Evolutionary conservation across 2,113 vertebrate species (phyloP).

Genomic region (Labeo catla): DNA sequence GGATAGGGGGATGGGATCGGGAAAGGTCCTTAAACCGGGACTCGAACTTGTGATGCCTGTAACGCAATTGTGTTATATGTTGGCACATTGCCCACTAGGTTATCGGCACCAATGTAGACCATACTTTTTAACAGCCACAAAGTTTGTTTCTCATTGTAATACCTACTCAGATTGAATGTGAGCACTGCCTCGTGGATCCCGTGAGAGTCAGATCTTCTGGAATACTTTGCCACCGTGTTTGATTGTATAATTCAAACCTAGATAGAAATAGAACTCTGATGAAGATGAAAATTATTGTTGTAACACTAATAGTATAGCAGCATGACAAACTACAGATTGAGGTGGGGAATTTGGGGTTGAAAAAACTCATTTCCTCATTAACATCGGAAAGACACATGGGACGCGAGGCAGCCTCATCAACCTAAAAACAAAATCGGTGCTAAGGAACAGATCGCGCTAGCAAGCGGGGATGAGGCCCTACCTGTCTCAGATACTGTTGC

Average conservation of each 20-base stretch:
- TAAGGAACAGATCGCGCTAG: constrained; percentile 42
- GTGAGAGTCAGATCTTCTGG: not conserved
- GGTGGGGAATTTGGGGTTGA: constrained; percentile 54
- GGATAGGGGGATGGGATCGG: too few species aligned
- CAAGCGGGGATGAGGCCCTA: constrained; percentile 39
- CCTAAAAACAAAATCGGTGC: constrained; percentile 53
- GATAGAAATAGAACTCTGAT: constrained; percentile 34
- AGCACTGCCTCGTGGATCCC: not conserved
- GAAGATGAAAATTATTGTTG: constrained; percentile 36
- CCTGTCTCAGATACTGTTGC: constrained; percentile 48
- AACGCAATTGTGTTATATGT: too few species aligned
- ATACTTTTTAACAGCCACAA: not conserved
- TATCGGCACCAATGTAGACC: too few species aligned
- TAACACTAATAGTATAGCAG: constrained; percentile 23
- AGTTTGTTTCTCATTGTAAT: not conserved
- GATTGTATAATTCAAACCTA: constrained; percentile 34
- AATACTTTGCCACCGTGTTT: constrained; percentile 2
- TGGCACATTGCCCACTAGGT: too few species aligned
- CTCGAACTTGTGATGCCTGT: too few species aligned
- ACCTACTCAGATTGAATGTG: not conserved
- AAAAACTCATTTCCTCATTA: constrained; percentile 55
- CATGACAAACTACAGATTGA: constrained; percentile 44
- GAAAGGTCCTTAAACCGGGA: too few species aligned
- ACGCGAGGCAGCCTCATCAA: constrained; percentile 45
- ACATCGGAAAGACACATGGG: constrained; percentile 44